Evolutionary conservation across 1,140 invertebrate genomes (phyloP).

Genomic region (Dolichoris vasculosae): DNA sequence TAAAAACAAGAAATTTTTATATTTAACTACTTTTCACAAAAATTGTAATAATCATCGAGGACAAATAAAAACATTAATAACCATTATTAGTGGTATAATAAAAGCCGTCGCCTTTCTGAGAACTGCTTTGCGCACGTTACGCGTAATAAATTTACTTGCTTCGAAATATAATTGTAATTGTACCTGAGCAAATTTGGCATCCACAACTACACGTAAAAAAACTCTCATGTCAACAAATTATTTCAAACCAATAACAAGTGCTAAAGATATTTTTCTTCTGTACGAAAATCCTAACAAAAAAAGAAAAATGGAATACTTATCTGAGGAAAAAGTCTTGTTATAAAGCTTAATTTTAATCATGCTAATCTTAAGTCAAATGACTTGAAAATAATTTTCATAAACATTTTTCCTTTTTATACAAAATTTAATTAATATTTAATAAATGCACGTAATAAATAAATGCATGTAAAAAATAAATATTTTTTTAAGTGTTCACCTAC

Average conservation of each 20-base stretch:
- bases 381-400: not conserved
- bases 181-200: conserved; percentile 31
- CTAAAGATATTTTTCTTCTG: conserved; percentile 43
- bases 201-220: conserved; percentile 45
- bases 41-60: not conserved
- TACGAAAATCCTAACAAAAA: conserved; percentile 31
- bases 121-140: conserved; percentile 38
- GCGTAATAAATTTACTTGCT: conserved; percentile 44
- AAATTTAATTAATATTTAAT: not conserved
- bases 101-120: conserved; percentile 30
- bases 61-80: conserved; percentile 25
- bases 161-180: conserved; percentile 43
- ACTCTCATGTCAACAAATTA: conserved; percentile 50
- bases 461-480: not conserved
- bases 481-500: not conserved
- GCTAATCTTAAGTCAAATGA: conserved; percentile 19
- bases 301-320: conserved; percentile 3
- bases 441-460: not conserved
- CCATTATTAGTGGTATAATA: conserved; percentile 13
- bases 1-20: not conserved
- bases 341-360: conserved; percentile 26
- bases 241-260: not conserved
- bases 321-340: conserved; percentile 37
- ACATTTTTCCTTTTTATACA: conserved; percentile 1
- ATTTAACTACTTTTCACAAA: not conserved